Evolutionary conservation across 2,888 invertebrate genomes (phyloP), one percentile per base, ranked within the genome.

Genomic region (Nebria salina): DNA sequence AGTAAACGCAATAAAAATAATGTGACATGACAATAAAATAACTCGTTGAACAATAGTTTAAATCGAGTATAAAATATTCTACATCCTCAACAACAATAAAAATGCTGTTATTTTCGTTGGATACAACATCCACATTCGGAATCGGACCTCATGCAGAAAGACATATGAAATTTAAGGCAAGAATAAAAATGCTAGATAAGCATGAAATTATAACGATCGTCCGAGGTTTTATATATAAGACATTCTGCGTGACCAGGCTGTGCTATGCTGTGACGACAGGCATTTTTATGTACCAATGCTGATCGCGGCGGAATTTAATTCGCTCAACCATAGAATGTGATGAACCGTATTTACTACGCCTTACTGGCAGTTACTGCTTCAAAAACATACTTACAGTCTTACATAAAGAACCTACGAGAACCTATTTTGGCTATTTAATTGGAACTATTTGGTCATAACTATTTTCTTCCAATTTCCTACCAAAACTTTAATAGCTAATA

Each of bases 201-300:
- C 73, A 78, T 78, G 73, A 78, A 78, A 78, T 78, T 78, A 78
- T 78, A 73, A 73, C 72, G 78, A 78, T 78, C 78, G 78, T 73
- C 78, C 78, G 73, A 72, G 72, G 65, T 41, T 72, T 78, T 78
- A 72, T 78, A 70, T 70, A 70, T 70, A 72, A 65, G 64, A 72
- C 73, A 64, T 73, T 78, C 65, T 78, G 54, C 20, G 41, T 65
- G 42, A 72, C 65, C 73, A 41, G 72, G n/a, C 73, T 11, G 54
- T 34, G 20, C 20, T 34, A 11, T 20, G 13, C 66, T 66, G 25
- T 9, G 72, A 76, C 76, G 78, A 78, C 78, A 78, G 72, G 78
- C 78, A 73, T 72, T 41, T 78, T 72, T 78, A 78, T 78, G 78
- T 78, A 65, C 41, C 41, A 73, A 73, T 72, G 72, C 77, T 77